Conservation (phyloP, 2,797 vertebrate genomes). For the Sebastes kiyomatsui region DNA sequence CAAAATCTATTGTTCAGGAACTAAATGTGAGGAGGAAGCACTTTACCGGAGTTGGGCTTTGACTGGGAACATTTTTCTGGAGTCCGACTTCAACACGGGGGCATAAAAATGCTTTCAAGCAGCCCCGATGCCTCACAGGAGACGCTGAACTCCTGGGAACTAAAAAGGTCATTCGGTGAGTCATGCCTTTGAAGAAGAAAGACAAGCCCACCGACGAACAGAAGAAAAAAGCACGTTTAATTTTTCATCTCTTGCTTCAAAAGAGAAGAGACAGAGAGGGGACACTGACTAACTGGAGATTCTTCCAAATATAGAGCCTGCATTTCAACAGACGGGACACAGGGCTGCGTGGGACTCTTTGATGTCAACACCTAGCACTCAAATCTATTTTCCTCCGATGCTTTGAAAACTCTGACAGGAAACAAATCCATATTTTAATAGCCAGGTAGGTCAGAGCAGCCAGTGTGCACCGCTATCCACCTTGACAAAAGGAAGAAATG, state of each 20-base stretch:
- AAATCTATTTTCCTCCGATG: slow-evolving; percentile 45
- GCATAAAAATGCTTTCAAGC: slow-evolving; percentile 44
- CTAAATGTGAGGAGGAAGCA: neutral
- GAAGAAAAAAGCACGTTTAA: slow-evolving; percentile 64
- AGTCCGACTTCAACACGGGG: slow-evolving; percentile 3
- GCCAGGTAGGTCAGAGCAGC: neutral
- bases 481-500: slow-evolving; percentile 10
- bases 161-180: slow-evolving; percentile 78
- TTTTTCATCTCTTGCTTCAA: slow-evolving; percentile 81
- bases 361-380: slow-evolving; percentile 64
- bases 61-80: slow-evolving; percentile 15
- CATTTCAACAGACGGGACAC: slow-evolving; percentile 42
- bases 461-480: neutral
- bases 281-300: slow-evolving; percentile 50
- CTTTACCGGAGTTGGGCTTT: neutral
- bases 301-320: slow-evolving; percentile 72
- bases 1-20: neutral
- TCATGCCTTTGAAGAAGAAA: slow-evolving; percentile 85
- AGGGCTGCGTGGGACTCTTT: slow-evolving; percentile 48
- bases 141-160: slow-evolving; percentile 59
- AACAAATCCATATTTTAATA: slow-evolving; percentile 45
- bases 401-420: slow-evolving; percentile 35
- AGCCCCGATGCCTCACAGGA: slow-evolving; percentile 47
- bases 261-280: slow-evolving; percentile 49
- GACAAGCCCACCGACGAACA: slow-evolving; percentile 57